Base-by-base conservation (phyloP, 2,797 vertebrate genomes). In the Leptoclinus maculatus region DNA sequence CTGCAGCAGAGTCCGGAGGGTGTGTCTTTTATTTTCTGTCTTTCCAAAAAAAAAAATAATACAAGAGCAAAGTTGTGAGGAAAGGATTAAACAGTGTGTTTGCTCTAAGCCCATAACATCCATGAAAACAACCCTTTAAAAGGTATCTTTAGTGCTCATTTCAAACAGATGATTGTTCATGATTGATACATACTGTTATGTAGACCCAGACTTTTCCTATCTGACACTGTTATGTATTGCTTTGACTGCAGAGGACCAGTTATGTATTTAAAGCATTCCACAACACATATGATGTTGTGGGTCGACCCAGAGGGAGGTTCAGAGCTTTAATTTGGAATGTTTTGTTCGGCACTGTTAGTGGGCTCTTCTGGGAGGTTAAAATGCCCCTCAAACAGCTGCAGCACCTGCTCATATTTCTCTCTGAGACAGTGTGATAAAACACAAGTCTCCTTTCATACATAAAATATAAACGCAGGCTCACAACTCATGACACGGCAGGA, bases 351-450 rank as follows among this genome's bases (percentile, higher is more conserved):
- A 17, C 79, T 39, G 62, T 79, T 43, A 65, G 66, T 13, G 27
- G 71, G 32, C 64, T 90, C 86, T 67, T 78, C 77, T 78, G 78
- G 76, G 88, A 88, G 74, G 79, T 90, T 84, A 74, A 87, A 82
- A 81, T 76, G 81, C 66, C 75, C 75, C 71, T 89, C 78, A 83
- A 71, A 84, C 80, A 88, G 73, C 87, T 80, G 84, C 88, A 79
- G 80, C 76, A 87, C 83, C 84, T 89, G 89, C 83, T 90, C 83
- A 80, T 84, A 85, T 93, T 93, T 91, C 90, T 89, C 75, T 75
- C 67, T 23, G 58, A 88, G 88, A 88, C 86, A 58, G 77, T 58
- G 74, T 70, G 66, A 91, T 91, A 90, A 93, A 92, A 90, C 71
- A 66, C 69, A 59, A 83, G 60, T 83, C 76, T 83, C 70, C 77